Evolutionary conservation across 2,888 invertebrate species (phyloP), one percentile per base, ranked within the genome.

Genomic region (Hyalella azteca): DNA sequence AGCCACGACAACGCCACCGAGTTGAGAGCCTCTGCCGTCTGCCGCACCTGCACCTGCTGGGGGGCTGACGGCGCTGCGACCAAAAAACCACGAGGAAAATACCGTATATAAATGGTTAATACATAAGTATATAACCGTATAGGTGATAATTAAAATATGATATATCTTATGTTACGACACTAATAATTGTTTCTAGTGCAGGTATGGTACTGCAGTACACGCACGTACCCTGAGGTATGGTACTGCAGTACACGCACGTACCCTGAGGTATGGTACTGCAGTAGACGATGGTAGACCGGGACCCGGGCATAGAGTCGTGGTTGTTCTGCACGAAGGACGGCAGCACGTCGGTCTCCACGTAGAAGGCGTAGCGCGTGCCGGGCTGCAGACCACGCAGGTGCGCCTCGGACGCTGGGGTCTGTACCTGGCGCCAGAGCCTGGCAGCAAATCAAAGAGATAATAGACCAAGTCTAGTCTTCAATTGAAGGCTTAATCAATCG

Each of bases 341-440:
- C 29, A 66, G 29, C 39, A 66, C 66, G 36, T 66, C 66, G 19
- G 66, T 39, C 36, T 66, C 66, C 19, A 66, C 19, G 36, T 66
- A 66, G 66, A 66, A 36, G 36, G 66, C 66, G 66, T 66, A 66
- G 32, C 66, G 66, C 7, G 66, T 66, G 32, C 36, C 66, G 29
- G 66, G 39, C 66, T 66, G 66, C 26, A 66, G 66, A n/a, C 39
- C 66, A 0, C n/a, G 32, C 66, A 66, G 32, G 1, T n/a, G 32
- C n/a, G 29, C 5, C 7, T 66, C 66, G 1, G 66, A 15, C 36
- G 32, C 66, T 5, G 36, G 19, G 3, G 66, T 66, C 39, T 66
- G 66, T 3, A 66, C 36, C 19, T 66, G 66, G 9, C 29, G 66
- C 66, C 66, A 66, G 15, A 66, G 36, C n/a, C 66, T 66, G 66